Evolutionary conservation across 2,888 invertebrate species (phyloP).

Genomic region (Leptinotarsa peninsularis): DNA sequence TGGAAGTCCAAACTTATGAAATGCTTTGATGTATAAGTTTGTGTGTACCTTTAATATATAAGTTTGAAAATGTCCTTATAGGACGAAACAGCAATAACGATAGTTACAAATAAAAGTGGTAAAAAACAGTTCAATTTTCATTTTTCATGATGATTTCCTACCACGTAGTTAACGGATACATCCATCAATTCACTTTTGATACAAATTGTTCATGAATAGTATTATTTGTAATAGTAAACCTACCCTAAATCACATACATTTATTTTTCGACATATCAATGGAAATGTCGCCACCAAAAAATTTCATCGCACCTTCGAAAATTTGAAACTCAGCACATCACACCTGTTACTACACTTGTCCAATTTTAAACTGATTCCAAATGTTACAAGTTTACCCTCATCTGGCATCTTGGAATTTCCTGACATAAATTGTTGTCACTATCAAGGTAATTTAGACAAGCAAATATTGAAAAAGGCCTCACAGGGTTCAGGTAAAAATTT

Average conservation of each 20-base stretch:
- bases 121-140: too few species aligned
- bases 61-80: too few species aligned
- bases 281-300: conserved; percentile 19
- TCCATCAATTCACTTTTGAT: too few species aligned
- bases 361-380: conserved; percentile 18
- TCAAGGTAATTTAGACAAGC: background rate
- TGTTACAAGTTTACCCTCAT: conserved; percentile 27
- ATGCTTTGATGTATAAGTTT: too few species aligned
- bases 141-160: too few species aligned
- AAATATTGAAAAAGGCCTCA: background rate
- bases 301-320: conserved; percentile 21
- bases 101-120: too few species aligned
- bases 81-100: too few species aligned
- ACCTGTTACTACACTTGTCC: conserved; percentile 29
- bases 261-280: conserved; percentile 23
- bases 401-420: conserved; percentile 31
- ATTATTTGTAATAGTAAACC: conserved; percentile 4
- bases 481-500: background rate
- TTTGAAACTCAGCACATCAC: background rate
- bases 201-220: too few species aligned
- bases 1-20: too few species aligned
- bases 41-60: too few species aligned
- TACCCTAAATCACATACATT: conserved; percentile 29
- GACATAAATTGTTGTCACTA: conserved; percentile 22
- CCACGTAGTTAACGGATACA: too few species aligned